A percentile compares a stretch with the other conserved stretches of the same genome.
Evolutionary conservation across 2,888 invertebrate species (phyloP).

Genomic region (Caenorhabditis panamensis): DNA sequence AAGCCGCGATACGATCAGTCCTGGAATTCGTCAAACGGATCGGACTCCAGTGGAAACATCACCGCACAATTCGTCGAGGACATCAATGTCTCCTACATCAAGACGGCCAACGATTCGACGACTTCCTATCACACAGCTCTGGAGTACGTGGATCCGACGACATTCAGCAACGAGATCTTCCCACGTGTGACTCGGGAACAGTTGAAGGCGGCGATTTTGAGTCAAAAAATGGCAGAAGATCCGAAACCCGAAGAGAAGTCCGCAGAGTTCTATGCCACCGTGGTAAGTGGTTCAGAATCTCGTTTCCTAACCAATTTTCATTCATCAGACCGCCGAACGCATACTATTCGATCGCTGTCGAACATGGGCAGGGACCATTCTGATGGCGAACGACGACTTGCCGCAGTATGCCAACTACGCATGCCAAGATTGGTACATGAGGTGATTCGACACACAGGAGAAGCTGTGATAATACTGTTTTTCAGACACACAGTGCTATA

Average conservation of each 20-base stretch:
- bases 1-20: no score
- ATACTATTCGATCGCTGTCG: neutral
- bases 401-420: neutral
- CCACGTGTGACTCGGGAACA: neutral
- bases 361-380: neutral
- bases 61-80: neutral
- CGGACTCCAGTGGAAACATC: conserved; percentile 3
- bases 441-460: neutral
- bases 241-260: neutral
- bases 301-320: neutral
- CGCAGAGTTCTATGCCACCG: neutral
- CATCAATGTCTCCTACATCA: neutral
- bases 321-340: neutral
- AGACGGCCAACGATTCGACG: neutral
- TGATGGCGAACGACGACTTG: neutral
- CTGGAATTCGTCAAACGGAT: neutral
- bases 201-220: neutral
- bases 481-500: neutral
- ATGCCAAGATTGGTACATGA: neutral
- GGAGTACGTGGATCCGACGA: neutral
- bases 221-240: neutral
- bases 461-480: neutral
- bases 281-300: no score
- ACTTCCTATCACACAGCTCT: neutral
- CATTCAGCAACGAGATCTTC: neutral